Conservation (phyloP, 2,888 invertebrate genomes). For the Eubasilissa splendida region DNA sequence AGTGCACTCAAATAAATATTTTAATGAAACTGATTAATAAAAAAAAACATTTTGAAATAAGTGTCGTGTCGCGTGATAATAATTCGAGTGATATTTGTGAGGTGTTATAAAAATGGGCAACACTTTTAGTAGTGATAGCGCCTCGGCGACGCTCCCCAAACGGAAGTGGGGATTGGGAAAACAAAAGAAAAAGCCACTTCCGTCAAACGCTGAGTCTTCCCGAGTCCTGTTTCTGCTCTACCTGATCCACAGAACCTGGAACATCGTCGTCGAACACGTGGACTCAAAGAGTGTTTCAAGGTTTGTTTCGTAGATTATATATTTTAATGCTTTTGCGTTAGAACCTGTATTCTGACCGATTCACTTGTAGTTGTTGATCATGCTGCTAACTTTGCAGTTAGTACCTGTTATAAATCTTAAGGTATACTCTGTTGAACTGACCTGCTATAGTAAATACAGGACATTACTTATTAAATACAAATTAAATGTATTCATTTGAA, state of each 20-base stretch:
- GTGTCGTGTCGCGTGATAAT: no score
- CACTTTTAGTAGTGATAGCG: slow-evolving; percentile 45
- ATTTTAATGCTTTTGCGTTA: neutral
- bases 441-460: no score
- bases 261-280: slow-evolving; percentile 76
- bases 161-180: slow-evolving; percentile 55
- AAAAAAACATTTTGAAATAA: no score
- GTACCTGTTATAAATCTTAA: no score
- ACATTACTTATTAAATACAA: no score
- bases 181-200: slow-evolving; percentile 60
- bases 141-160: slow-evolving; percentile 63
- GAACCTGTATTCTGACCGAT: no score
- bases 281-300: slow-evolving; percentile 72
- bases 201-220: slow-evolving; percentile 71
- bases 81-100: neutral
- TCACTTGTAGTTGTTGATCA: no score
- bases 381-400: no score
- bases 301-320: slow-evolving; percentile 59
- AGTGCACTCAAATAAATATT: no score
- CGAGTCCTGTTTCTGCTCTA: slow-evolving; percentile 77
- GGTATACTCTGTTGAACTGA: no score
- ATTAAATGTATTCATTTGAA: no score
- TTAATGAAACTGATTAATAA: no score
- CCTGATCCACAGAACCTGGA: slow-evolving; percentile 81
- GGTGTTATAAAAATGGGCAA: slow-evolving; percentile 49